Conservation (phyloP, 1,140 invertebrate species). For the Zaprionus nigranus region DNA sequence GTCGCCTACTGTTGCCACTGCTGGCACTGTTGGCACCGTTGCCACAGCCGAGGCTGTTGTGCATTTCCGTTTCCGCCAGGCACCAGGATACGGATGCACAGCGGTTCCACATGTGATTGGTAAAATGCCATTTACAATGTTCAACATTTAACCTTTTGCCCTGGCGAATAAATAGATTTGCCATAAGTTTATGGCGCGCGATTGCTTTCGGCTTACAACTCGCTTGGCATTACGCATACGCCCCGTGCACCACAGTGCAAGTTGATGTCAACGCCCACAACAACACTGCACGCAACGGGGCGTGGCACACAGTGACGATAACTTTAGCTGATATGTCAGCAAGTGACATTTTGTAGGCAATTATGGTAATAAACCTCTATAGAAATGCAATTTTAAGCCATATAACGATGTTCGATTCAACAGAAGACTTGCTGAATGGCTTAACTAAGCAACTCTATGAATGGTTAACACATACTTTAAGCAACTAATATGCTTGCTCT, state of each 20-base stretch:
- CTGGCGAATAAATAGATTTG: slow-evolving; percentile 61
- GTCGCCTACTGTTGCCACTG: slow-evolving; percentile 18
- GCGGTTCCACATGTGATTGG: slow-evolving; percentile 45
- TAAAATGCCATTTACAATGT: slow-evolving; percentile 62
- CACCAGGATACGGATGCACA: slow-evolving; percentile 39
- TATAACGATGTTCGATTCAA: neutral
- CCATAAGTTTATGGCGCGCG: slow-evolving; percentile 23
- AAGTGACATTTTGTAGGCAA: slow-evolving; percentile 32
- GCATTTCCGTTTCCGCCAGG: slow-evolving; percentile 70
- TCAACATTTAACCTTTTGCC: slow-evolving; percentile 73
- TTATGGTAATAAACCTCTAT: neutral
- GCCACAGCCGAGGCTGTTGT: slow-evolving; percentile 44
- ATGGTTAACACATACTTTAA: too few relatives aligned
- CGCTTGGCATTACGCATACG: slow-evolving; percentile 55
- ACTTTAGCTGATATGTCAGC: slow-evolving; percentile 46
- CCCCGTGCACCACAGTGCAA: slow-evolving; percentile 24
- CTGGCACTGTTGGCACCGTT: slow-evolving; percentile 33
- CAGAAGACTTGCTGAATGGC: neutral
- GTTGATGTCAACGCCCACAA: slow-evolving; percentile 36
- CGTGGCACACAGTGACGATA: slow-evolving; percentile 34
- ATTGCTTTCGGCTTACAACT: slow-evolving; percentile 1
- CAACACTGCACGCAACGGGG: slow-evolving; percentile 65
- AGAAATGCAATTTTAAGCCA: neutral
- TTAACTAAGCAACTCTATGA: too few relatives aligned
- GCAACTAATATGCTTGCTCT: too few relatives aligned